phyloP scores from a whole-genome alignment of 2,888 invertebrate genomes.

The Abrostola triplasia region DNA sequence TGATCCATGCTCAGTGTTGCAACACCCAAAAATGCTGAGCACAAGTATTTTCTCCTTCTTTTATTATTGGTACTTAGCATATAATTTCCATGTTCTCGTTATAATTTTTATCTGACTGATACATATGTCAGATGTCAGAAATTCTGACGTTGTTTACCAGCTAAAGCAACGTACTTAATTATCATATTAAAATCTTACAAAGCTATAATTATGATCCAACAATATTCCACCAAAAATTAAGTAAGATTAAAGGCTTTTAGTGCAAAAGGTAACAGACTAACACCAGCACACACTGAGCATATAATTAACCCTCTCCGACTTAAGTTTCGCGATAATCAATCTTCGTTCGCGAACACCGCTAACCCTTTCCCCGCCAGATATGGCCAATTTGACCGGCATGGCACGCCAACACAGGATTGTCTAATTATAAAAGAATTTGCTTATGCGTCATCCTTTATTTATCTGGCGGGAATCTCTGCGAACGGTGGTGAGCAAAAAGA shows the following conservation, averaged over 20 bases:
- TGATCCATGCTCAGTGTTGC: too few relatives aligned
- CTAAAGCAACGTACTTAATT: slow-evolving; percentile 5
- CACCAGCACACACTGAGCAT: slow-evolving; percentile 35
- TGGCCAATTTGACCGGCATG: slow-evolving; percentile 60
- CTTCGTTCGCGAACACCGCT: slow-evolving; percentile 54
- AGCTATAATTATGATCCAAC: slow-evolving; percentile 40
- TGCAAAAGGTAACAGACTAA: slow-evolving; percentile 36
- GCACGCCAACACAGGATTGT: slow-evolving; percentile 53
- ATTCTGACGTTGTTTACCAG: neutral
- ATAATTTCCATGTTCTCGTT: too few relatives aligned
- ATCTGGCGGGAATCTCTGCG: slow-evolving; percentile 62
- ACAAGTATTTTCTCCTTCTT: too few relatives aligned
- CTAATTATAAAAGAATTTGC: slow-evolving; percentile 71
- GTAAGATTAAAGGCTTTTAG: slow-evolving; percentile 43
- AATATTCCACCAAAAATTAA: slow-evolving; percentile 31
- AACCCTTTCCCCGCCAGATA: slow-evolving; percentile 49
- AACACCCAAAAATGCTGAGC: too few relatives aligned
- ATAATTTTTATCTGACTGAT: neutral
- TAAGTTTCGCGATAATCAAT: slow-evolving; percentile 60
- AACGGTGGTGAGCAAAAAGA: slow-evolving; percentile 55
- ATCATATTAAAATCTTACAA: slow-evolving; percentile 19
- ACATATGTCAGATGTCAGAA: neutral
- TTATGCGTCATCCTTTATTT: slow-evolving; percentile 67
- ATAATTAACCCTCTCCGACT: slow-evolving; percentile 62
- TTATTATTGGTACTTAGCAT: too few relatives aligned